phyloP scores from a whole-genome alignment of 35 echinoderm and acorn worm genomes.

The Ophiothrix spiculata region DNA sequence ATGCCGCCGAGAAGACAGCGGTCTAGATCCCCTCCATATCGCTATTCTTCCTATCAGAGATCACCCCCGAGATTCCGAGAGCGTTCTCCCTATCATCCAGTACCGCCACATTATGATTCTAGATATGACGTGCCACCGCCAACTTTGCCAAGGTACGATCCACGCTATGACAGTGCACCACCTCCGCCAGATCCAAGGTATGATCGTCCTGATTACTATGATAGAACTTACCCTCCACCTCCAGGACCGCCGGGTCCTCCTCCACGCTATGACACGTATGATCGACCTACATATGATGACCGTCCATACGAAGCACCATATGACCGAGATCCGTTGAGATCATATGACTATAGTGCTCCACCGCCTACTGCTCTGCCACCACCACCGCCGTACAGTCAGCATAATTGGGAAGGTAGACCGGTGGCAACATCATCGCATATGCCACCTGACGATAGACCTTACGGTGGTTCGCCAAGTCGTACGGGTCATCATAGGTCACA shows the following conservation, averaged over 20 bases:
- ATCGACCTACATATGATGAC: slow-evolving; percentile 26
- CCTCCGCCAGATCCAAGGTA: slow-evolving; percentile 19
- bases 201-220: slow-evolving; percentile 30
- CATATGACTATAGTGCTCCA: not conserved
- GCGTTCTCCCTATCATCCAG: not conserved
- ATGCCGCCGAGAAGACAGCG: not conserved
- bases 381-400: not conserved
- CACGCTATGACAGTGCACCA: not conserved
- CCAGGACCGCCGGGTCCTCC: not conserved
- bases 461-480: not conserved
- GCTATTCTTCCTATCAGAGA: not conserved
- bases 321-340: not conserved
- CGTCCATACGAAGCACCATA: slow-evolving; percentile 28
- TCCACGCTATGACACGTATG: not conserved
- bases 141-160: not conserved
- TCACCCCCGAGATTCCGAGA: not conserved
- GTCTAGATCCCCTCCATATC: slow-evolving; percentile 6
- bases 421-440: not conserved
- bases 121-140: slow-evolving; percentile 16
- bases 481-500: slow-evolving; percentile 7
- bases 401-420: slow-evolving; percentile 17
- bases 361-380: not conserved
- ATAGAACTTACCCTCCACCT: slow-evolving; percentile 12
- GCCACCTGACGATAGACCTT: slow-evolving; percentile 11
- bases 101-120: slow-evolving; percentile 24